Evolutionary conservation across 2,113 vertebrate species (phyloP), one percentile per base, ranked within the genome.

Genomic region (Atractosteus spatula): DNA sequence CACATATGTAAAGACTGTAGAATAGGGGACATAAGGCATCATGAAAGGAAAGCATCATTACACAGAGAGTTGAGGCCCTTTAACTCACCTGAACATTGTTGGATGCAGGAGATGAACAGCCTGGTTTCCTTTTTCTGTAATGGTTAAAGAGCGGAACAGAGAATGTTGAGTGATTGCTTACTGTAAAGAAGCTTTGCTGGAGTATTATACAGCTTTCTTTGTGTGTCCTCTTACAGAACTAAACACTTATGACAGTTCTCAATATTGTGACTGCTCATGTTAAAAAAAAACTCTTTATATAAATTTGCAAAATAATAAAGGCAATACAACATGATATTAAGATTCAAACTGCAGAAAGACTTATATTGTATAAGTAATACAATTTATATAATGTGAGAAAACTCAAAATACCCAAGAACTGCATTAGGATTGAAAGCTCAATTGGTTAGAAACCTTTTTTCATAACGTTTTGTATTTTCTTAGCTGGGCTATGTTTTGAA

Each of bases 1-100:
- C 94, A 95, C 90, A 92, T 91, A 88, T 86, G 86, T 91, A 90
- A 89, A 91, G 91, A 91, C 89, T 91, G 88, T 86, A 84, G 88
- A 89, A 89, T 91, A 86, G 89, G 90, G 91, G 90, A 91, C 90
- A 43, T 41, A 12, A 51, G 91, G 89, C 89, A 91, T 88, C 89
- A 89, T 89, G 87, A 90, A 87, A 92, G 85, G 84, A 83, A 86
- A 82, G 85, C 86, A 90, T 92, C 88, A 89, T 90, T 93, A 92
- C 89, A 91, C 86, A 81, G 77, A 90, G 51, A 47, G 54, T 14
- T 11, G 56, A 43, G 63, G 61, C 11, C 59, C 74, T 74, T 77
- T 62, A 83, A 81, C 77, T 83, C 83, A 80, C 82, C 67, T 78
- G 74, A 74, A 81, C 78, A 14, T 76, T 51, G 69, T 75, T 79